Base-by-base conservation (phyloP, 2,888 invertebrate species). In the Pegoplata infirma region DNA sequence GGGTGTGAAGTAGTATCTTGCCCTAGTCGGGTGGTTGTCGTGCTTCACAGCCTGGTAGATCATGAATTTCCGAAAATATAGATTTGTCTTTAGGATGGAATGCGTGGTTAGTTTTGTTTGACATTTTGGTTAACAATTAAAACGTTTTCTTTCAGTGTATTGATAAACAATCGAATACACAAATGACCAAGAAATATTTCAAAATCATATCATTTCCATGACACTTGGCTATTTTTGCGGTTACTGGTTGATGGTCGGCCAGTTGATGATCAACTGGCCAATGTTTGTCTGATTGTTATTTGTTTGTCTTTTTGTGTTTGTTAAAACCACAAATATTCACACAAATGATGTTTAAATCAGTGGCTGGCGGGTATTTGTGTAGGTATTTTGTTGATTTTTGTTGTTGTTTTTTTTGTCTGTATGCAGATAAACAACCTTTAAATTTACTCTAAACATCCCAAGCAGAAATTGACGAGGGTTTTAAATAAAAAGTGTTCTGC, bases 271-370 rank as follows among this genome's bases (percentile, higher is more conserved):
- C 47, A 36, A 46, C 25, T 25, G n/a, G 12, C 19, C 17, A 6
- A 7, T 28, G 28, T 14, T 32, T 32, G 17, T 49, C 40, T 56
- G 14, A 17, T 36, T 32, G 49, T 46, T 67, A 25, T 69, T 49
- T 25, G 25, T 49, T n/a, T 64, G 12, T 53, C 51, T 67, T 72
- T n/a, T 67, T 76, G 5, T 12, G 44, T 23, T 36, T 67, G 12
- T 49, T 49, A 1, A 55, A 61, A 77, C 76, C 76, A 72, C 76
- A 72, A 77, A 67, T 77, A 56, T 72, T 63, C 67, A 77, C 67
- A 72, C 72, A 77, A 77, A 77, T 67, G 44, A 67, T 77, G 40
- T 72, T 67, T 72, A 61, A 72, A 67, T 73, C 61, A 49, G 67
- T 72, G 67, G 59, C 36, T 63, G 61, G 28, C 61, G 56, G 61